Conservation (phyloP, 2,888 invertebrate genomes). For the Drosophila pseudotalamancana region DNA sequence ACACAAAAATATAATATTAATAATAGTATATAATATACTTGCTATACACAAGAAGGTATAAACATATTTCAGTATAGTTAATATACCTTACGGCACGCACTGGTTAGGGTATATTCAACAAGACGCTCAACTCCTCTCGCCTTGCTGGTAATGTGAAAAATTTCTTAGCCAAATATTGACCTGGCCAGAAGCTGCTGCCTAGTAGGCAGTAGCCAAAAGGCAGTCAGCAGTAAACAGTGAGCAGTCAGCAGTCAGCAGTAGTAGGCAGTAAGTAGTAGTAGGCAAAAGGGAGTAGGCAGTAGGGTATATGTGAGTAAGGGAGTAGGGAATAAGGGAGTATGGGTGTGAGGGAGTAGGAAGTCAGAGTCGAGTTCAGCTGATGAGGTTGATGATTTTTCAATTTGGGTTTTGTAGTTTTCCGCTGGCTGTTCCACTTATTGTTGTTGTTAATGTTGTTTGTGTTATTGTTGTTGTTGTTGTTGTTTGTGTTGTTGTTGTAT, state of each 20-base stretch:
- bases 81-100: neutral
- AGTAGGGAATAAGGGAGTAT: too few relatives aligned
- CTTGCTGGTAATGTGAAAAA: slow-evolving; percentile 80
- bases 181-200: slow-evolving; percentile 38
- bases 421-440: slow-evolving; percentile 41
- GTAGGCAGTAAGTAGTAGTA: too few relatives aligned
- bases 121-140: slow-evolving; percentile 53
- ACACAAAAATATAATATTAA: too few relatives aligned
- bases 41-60: too few relatives aligned
- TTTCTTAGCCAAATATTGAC: slow-evolving; percentile 83
- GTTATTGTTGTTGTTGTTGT: slow-evolving; percentile 4
- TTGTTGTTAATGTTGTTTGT: slow-evolving; percentile 8
- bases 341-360: too few relatives aligned
- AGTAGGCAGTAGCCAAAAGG: slow-evolving; percentile 20
- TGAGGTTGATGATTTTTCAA: slow-evolving; percentile 75
- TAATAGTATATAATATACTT: too few relatives aligned
- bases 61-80: neutral
- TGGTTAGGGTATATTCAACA: slow-evolving; percentile 28
- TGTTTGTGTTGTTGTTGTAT: slow-evolving; percentile 14
- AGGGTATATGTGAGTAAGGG: too few relatives aligned
- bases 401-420: slow-evolving; percentile 80
- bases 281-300: too few relatives aligned
- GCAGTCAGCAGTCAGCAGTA: slow-evolving; percentile 13
- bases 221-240: slow-evolving; percentile 9
- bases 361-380: slow-evolving; percentile 36